Evolutionary conservation across 2,797 vertebrate species (phyloP).

Genomic region (Acanthopagrus latus): DNA sequence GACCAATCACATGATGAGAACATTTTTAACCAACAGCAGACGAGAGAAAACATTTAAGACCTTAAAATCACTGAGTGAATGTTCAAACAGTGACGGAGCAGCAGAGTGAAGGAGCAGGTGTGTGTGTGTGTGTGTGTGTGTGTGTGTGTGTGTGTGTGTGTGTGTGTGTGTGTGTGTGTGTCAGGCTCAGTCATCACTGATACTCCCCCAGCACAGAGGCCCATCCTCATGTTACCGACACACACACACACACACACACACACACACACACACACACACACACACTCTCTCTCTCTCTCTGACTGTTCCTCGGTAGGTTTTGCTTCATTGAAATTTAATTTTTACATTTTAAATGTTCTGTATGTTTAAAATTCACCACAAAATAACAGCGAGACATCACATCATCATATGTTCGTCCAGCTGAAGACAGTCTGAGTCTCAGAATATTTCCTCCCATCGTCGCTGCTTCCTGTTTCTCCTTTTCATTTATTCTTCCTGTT

Average conservation of each 20-base stretch:
- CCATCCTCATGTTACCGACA: conserved; percentile 81
- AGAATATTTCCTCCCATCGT: no score
- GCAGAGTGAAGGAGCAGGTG: conserved; percentile 23
- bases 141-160: conserved; percentile 63
- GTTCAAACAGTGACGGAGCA: background rate
- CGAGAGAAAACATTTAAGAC: background rate
- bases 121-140: conserved; percentile 56
- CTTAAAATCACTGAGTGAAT: background rate
- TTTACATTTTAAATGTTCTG: background rate
- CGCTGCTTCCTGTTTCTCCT: no score
- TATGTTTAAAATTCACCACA: background rate
- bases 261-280: no score
- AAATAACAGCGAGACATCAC: background rate
- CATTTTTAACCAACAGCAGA: background rate
- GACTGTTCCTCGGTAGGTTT: conserved; percentile 11
- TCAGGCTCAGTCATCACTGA: conserved; percentile 79
- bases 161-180: conserved; percentile 55
- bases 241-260: no score
- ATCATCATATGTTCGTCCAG: no score
- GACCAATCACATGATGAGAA: background rate
- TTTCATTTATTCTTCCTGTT: background rate
- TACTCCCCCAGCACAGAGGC: conserved; percentile 82
- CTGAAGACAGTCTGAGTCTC: no score
- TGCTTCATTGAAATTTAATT: background rate
- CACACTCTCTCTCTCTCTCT: background rate